Base-by-base conservation (phyloP, 2,113 vertebrate species). In the Cyanocitta stelleri region DNA sequence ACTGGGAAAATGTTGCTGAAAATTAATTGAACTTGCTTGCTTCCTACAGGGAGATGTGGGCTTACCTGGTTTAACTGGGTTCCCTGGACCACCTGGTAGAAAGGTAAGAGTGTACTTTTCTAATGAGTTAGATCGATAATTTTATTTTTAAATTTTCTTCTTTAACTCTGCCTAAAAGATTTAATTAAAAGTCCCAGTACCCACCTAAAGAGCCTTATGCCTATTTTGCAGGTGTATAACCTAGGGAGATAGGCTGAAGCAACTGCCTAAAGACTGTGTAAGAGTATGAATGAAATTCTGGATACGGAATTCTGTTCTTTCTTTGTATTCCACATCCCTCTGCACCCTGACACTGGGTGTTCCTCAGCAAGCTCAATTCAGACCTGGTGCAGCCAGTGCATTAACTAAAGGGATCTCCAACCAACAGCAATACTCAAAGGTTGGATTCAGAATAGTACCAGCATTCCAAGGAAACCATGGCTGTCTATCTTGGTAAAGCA, bases 21-120 rank as follows among this genome's bases (percentile, higher is more conserved):
- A 95, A 71, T 35, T 83, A 26, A 95, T 51, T n/a, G 48, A 46
- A 21, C 39, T 83, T 85, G 13, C 68, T 95, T 97, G 66, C 90
- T 95, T 97, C 97, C 98, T 80, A 1, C 92, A 99, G 99, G 99
- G 99, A 66, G 98, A 99, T 11, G 11, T 90, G 64, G 99, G 99
- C 77, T 97, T 98, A 84, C 93, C 98, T 76, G 99, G 99, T 68
- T 97, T 98, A 61, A 97, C 97, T 54, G 99, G 99, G 92, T 95
- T 98, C 89, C 93, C 96, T 83, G 99, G 99, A 74, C 98, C 98
- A 68, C 89, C 90, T 80, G 99, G 99, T 95, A 98, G 99, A 93
- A 99, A 98, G 99, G 99, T 99, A 98, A 94, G 97, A 54, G 11
- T 29, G 27, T 32, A 48, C 4, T 80, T 91, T 82, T 46, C 64